phyloP scores from a whole-genome alignment of 2,888 invertebrate genomes.

The Oscheius sp. region DNA sequence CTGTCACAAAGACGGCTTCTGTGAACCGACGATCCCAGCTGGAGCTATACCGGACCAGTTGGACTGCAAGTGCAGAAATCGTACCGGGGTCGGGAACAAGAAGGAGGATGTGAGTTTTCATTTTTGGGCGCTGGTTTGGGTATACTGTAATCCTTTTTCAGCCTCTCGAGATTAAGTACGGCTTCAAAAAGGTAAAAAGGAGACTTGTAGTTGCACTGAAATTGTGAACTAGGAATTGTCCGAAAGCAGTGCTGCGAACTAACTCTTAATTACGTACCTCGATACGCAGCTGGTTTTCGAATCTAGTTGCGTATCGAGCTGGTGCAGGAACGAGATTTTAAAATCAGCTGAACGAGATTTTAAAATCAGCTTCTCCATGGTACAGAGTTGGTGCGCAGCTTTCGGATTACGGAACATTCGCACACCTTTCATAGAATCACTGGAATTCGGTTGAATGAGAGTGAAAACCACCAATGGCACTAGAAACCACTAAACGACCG shows the following conservation, averaged over 20 bases:
- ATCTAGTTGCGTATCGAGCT: no score
- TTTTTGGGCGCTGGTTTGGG: not conserved
- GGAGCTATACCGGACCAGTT: constrained; percentile 40
- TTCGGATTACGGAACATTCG: not conserved
- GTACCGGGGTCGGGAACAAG: constrained; percentile 40
- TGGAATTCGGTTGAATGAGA: not conserved
- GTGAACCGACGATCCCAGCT: constrained; percentile 46
- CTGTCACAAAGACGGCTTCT: constrained; percentile 59
- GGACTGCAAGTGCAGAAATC: constrained; percentile 60
- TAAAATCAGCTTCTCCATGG: no score
- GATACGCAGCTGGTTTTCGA: no score
- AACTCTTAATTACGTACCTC: no score
- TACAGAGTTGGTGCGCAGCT: no score
- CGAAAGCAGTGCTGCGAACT: no score
- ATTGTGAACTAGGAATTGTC: no score
- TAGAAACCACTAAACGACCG: no score
- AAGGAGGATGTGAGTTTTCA: constrained; percentile 46
- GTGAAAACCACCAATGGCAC: not conserved
- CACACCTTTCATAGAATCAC: not conserved
- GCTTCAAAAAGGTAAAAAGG: constrained; percentile 49
- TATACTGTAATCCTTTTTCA: constrained; percentile 9
- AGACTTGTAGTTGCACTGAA: constrained; percentile 1
- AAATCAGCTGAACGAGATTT: no score
- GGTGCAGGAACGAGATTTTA: no score
- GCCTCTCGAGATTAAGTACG: constrained; percentile 52